Evolutionary conservation across 2,113 vertebrate genomes (phyloP), one percentile per base, ranked within the genome.

Genomic region (Catharus minimus): DNA sequence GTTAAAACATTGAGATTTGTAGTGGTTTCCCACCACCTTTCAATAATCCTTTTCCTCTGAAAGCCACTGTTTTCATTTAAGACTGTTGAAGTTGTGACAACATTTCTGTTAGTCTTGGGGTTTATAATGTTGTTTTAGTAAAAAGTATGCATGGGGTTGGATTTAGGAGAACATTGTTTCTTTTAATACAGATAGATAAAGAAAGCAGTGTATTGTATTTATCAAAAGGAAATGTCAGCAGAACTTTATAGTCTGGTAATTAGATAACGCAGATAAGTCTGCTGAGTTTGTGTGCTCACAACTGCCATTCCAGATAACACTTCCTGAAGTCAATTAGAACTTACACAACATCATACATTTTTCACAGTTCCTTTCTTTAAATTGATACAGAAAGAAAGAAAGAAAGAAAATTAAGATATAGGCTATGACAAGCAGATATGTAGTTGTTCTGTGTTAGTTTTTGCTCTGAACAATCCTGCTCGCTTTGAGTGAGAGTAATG

Each of bases 181-280:
- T 96, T 96, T 88, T 92, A 91, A 90, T 84, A 82, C 67, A 76
- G 84, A 87, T 86, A 95, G 77, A 90, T 91, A 94, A 96, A 96
- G 94, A 88, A 94, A 95, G 90, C 49, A 57, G 74, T 68, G 89
- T 85, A 82, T 89, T 96, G 82, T 92, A 76, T 96, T 96, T 97
- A 96, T 92, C 95, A 76, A 93, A 96, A 96, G 95, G 95, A 97
- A 97, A 95, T 95, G 96, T 97, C 96, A 97, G 94, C 95, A 96
- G 89, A 96, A 96, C 92, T 96, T 96, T 93, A 96, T 96, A 90
- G 61, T 90, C 82, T 94, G 85, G 92, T 91, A 96, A 95, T 96
- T 96, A 96, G 93, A 96, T 95, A 96, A 96, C n/a, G 0, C 32
- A 95, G 94, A 96, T 96, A 95, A 96, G 94, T 95, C 93, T 91